Conservation (phyloP, 1,140 invertebrate genomes). For the Agrypnia vestita region DNA sequence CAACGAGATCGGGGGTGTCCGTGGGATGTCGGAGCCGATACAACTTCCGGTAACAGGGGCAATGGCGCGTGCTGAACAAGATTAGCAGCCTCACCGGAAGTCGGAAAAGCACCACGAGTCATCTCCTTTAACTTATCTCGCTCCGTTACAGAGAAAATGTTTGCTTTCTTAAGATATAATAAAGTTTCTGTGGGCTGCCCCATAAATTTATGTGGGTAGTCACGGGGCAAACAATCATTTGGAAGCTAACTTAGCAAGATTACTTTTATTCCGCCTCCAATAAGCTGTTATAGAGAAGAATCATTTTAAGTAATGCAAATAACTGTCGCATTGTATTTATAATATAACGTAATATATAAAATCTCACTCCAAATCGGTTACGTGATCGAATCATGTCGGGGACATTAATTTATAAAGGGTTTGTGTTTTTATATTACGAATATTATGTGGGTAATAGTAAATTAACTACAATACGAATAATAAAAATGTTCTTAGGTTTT, state of each 20-base stretch:
- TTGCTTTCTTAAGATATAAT: slow-evolving; percentile 39
- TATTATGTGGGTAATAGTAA: no score
- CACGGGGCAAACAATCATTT: slow-evolving; percentile 24
- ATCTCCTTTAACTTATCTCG: slow-evolving; percentile 31
- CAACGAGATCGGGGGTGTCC: slow-evolving; percentile 7
- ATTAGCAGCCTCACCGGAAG: slow-evolving; percentile 33
- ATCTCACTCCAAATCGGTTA: no score
- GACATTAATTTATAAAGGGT: no score
- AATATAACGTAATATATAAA: no score
- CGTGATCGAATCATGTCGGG: no score
- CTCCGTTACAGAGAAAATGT: slow-evolving; percentile 6
- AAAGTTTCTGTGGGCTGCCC: background rate
- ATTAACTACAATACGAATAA: no score
- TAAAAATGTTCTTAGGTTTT: no score
- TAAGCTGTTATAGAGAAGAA: no score
- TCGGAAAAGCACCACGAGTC: slow-evolving; percentile 16
- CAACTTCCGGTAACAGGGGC: slow-evolving; percentile 38
- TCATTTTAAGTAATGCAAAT: no score
- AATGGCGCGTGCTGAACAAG: slow-evolving; percentile 44
- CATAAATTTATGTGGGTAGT: slow-evolving; percentile 35
- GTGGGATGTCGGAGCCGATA: slow-evolving; percentile 32
- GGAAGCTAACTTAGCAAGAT: background rate
- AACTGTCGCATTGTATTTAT: no score
- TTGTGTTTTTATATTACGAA: no score
- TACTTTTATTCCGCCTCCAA: no score